Base-by-base conservation (phyloP, 2,888 invertebrate species). In the Apamea anceps region DNA sequence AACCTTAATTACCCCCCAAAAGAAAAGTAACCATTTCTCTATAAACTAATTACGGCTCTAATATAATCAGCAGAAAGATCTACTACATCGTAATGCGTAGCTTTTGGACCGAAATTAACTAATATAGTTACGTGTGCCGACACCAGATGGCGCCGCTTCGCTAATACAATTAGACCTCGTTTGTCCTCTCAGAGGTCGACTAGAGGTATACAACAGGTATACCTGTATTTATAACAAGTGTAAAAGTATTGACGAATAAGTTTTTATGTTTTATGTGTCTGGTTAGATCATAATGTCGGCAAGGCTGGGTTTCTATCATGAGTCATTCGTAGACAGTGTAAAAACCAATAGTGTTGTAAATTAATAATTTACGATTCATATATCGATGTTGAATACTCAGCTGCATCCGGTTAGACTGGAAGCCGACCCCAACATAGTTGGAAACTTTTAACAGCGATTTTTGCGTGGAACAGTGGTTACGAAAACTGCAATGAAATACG, bases 51-150 rank as follows among this genome's bases (percentile, higher is more conserved):
- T 84, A 81, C 57, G 21, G 48, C 13, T n/a, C 10, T 70, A 87
- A 86, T 63, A 74, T n/a, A 81, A 87, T 87, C 76, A 87, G 51
- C 57, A 70, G 15, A 72, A 74, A 85, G 72, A 81, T 87, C 65
- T 71, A 76, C 45, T 71, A 60, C 51, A 5, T 25, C 4, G 42
- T 73, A 79, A 63, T 72, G 37, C 75, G 70, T 65, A 54, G 54
- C 63, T 67, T 76, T 87, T 48, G 80, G 70, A 42, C 73, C 45
- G 51, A 70, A 87, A 85, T 84, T 65, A 74, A 65, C 65, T 81
- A 85, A 86, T 87, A 79, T 76, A 65, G 85, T 87, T 85, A 87
- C 76, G 81, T 75, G 76, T 51, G 54, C 51, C 63, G 73, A 45
- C 60, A 28, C 63, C 75, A 85, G 85, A 85, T 80, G 85, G 77